Conservation (phyloP, 2,888 invertebrate genomes). For the Acanthopleura granulata region DNA sequence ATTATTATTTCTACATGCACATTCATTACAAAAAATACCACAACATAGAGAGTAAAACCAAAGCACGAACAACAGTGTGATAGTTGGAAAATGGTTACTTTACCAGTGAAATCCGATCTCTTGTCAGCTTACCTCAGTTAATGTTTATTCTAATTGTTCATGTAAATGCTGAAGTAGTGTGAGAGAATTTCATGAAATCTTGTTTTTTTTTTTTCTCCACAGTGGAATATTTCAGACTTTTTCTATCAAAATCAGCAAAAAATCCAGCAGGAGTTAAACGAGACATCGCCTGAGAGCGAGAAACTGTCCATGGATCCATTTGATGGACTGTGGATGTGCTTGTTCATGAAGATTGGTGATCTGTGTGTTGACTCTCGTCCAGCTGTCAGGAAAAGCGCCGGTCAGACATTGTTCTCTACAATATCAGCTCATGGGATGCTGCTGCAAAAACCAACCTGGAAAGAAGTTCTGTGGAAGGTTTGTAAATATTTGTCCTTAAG, state of each 20-base stretch:
- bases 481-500: background rate
- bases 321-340: conserved; percentile 96
- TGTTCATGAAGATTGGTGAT: conserved; percentile 74
- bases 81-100: no score
- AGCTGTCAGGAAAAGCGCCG: conserved; percentile 96
- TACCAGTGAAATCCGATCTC: no score
- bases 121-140: no score
- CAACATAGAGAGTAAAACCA: no score
- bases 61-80: no score
- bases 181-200: no score
- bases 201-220: conserved; percentile 60
- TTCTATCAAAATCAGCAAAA: conserved; percentile 92
- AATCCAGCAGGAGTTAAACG: conserved; percentile 59
- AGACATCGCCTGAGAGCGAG: conserved; percentile 30
- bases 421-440: conserved; percentile 95
- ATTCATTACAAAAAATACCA: no score
- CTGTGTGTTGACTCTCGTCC: conserved; percentile 95
- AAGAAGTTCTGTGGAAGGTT: conserved; percentile 90
- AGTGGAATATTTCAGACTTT: conserved; percentile 99
- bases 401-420: conserved; percentile 97
- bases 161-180: background rate
- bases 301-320: conserved; percentile 74
- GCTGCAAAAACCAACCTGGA: conserved; percentile 90
- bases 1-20: no score
- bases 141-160: no score